Base-by-base conservation (phyloP, 2,797 vertebrate genomes). In the Pterois miles region DNA sequence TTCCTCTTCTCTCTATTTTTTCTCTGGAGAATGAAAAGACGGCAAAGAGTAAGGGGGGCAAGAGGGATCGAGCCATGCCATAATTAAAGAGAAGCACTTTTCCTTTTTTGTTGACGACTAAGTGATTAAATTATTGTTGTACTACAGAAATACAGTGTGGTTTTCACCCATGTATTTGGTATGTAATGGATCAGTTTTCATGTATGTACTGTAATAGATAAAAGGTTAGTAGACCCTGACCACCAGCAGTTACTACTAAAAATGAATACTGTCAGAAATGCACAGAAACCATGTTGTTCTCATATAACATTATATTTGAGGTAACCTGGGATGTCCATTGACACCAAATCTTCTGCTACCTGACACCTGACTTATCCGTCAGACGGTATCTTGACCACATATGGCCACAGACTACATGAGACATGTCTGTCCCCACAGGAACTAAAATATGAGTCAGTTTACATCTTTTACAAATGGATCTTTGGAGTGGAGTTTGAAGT, bases 21-120 rank as follows among this genome's bases (percentile, higher is more conserved):
- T 25, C 38, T 71, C 16, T 3, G 3, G 20, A 56, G 66, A 63
- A 76, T 74, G 29, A 77, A 80, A 72, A 54, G 22, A 56, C 1
- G 0, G 33, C n/a, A 63, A 36, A 56, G 56, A 64, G 25, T 33
- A 65, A 62, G 14, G 8, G 20, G 23, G n/a, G 16, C 4, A 23
- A 36, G 27, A 31, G 7, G n/a, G 20, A 79, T 76, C 46, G n/a
- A 16, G 48, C 50, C 10, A 25, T 25, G 20, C 8, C 2, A 1
- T 22, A 12, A 27, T 66, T 62, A 72, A 52, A 83, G 16, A n/a
- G 46, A 70, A 56, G 50, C 36, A 14, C 48, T 33, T 33, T 31
- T 12, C 18, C 36, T 70, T 38, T 56, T 50, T 50, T 62, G 22
- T 56, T 54, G 16, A 78, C 70, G 27, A 31, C 22, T 40, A 23